Percentiles rank a stretch among this genome's conserved stretches.
Conservation (phyloP, 1,140 invertebrate species). For the Mylabris phalerata region DNA sequence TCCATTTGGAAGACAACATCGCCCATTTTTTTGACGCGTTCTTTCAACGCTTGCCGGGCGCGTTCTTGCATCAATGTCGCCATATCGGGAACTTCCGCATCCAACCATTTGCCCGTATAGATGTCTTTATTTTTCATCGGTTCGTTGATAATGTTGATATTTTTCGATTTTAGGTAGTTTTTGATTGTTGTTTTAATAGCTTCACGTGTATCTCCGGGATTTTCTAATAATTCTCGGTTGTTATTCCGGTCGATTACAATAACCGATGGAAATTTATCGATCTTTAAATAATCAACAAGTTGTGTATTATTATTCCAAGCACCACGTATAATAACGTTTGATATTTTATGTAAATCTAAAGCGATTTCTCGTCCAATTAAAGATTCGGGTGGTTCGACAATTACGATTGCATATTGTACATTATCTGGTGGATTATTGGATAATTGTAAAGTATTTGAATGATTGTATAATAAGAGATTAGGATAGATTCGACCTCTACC, state of each 20-base stretch:
- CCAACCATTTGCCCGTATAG: conserved; percentile 35
- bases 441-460: conserved; percentile 39
- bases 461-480: conserved; percentile 53
- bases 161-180: conserved; percentile 39
- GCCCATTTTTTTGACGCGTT: conserved; percentile 38
- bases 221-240: neutral
- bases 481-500: conserved; percentile 51
- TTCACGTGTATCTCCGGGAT: conserved; percentile 24
- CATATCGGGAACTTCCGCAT: conserved; percentile 32
- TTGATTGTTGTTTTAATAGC: conserved; percentile 40
- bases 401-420: conserved; percentile 47
- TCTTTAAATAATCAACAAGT: conserved; percentile 43
- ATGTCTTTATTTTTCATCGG: conserved; percentile 21
- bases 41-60: conserved; percentile 26
- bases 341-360: conserved; percentile 52
- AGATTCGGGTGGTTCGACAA: conserved; percentile 54
- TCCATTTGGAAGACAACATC: conserved; percentile 74
- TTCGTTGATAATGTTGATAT: conserved; percentile 30
- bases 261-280: conserved; percentile 34
- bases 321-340: conserved; percentile 48
- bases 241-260: neutral
- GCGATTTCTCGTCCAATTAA: conserved; percentile 52
- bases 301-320: conserved; percentile 39
- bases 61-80: conserved; percentile 30
- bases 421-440: conserved; percentile 40